Evolutionary conservation across 2,797 vertebrate genomes (phyloP), one percentile per base, ranked within the genome.

Genomic region (Pseudocheirus occidentalis): DNA sequence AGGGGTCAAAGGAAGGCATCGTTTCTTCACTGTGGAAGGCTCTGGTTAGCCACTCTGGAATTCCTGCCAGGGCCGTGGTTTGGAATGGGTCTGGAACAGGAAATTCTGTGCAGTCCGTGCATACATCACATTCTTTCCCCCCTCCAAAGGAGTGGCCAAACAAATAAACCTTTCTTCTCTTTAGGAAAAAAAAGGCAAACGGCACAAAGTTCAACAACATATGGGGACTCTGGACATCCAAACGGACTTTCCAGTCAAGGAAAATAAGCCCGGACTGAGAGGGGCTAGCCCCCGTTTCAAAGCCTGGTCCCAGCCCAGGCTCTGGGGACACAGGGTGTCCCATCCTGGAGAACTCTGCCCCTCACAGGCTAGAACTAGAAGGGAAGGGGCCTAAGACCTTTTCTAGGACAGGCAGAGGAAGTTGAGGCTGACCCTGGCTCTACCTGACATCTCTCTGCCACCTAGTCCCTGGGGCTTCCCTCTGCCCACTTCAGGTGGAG

Each of bases 41-140:
- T 93, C 53, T 95, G 97, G 96, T 97, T 93, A 97, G 96, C 97
- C 50, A 5, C 89, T 87, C 97, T 98, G 98, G 98, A 98, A 96
- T 3, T 93, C 90, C 95, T 98, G 98, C 98, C 98, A 98, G 98
- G 46, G 40, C 97, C 0, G 31, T 92, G 98, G 98, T 98, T 97
- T 98, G 99, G 98, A 98, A 98, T 96, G 96, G 99, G 98, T 98
- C 98, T 98, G 98, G 97, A 98, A 99, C 99, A 99, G 99, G 99
- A 99, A 99, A 99, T 99, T 98, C 98, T 98, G 99, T 97, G 98
- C 98, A 98, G 99, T 99, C 99, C 99, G 97, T 98, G 99, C 99
- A 98, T 98, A 99, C 98, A 98, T 98, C 92, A 97, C 99, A 99
- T 99, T 99, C 99, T 99, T 99, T 98, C 99, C 57, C 98, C 98